Conservation (phyloP, 1,140 invertebrate genomes). For the Bombus pyrosoma region DNA sequence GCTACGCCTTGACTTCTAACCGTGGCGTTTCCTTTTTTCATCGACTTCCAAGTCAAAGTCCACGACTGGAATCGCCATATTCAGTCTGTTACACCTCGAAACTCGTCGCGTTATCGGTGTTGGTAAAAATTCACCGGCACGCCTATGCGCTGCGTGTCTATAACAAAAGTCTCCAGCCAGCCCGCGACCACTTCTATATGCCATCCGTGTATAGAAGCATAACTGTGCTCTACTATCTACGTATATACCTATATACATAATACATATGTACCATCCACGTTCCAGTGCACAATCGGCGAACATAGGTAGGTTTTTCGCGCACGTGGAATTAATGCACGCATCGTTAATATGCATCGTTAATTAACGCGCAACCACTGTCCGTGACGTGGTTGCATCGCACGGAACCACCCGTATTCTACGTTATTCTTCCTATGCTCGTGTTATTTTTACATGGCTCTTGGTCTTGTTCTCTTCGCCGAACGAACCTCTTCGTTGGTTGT, state of each 20-base stretch:
- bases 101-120: conserved; percentile 39
- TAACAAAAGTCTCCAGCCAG: conserved; percentile 25
- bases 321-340: conserved; percentile 47
- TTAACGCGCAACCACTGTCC: conserved; percentile 33
- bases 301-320: not conserved
- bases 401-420: not conserved
- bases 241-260: not conserved
- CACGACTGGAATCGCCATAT: conserved; percentile 53
- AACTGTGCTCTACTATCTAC: not conserved
- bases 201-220: not conserved
- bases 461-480: not conserved
- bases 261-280: not conserved
- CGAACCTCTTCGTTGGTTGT: not conserved
- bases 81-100: conserved; percentile 39
- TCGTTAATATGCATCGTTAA: conserved; percentile 33
- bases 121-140: conserved; percentile 43
- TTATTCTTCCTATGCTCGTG: conserved; percentile 14
- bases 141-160: not conserved
- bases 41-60: conserved; percentile 21
- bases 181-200: not conserved
- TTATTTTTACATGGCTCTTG: not conserved
- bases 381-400: conserved; percentile 29
- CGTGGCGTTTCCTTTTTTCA: conserved; percentile 17
- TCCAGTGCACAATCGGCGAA: not conserved
- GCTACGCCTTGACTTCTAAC: conserved; percentile 42